phyloP scores from a whole-genome alignment of 2,797 vertebrate species.

The Myotis planiceps region DNA sequence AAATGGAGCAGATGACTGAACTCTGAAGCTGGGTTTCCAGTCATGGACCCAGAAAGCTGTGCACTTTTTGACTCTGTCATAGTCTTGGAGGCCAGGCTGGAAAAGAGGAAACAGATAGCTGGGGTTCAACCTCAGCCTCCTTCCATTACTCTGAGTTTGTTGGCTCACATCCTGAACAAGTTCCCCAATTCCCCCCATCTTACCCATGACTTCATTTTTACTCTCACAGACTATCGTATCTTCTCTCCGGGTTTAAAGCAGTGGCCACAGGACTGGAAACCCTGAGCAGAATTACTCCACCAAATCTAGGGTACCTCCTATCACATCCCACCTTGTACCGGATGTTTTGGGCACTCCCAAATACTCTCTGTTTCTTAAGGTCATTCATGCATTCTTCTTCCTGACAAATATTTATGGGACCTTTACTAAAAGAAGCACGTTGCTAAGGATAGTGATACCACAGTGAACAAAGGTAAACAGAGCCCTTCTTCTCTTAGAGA shows the following conservation, averaged over 20 bases:
- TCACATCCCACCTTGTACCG: accelerated
- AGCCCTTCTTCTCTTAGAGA: neutral
- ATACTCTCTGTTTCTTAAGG: too few species aligned
- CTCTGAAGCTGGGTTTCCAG: accelerated
- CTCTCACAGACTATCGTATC: neutral
- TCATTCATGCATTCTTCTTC: too few species aligned
- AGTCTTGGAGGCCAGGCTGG: accelerated
- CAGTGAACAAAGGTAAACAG: too few species aligned
- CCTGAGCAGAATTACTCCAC: too few species aligned
- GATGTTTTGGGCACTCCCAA: accelerated
- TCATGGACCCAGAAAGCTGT: accelerated
- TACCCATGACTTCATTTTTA: neutral
- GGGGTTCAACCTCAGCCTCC: neutral
- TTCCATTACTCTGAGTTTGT: accelerated
- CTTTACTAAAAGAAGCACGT: neutral
- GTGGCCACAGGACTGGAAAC: neutral
- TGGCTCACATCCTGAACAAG: neutral
- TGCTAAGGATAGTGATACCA: neutral
- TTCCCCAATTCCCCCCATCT: neutral
- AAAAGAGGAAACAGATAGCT: accelerated
- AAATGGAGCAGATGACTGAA: neutral
- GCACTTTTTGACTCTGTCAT: accelerated
- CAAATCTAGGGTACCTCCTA: neutral
- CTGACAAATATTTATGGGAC: too few species aligned
- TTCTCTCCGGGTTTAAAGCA: neutral